Conservation (phyloP, 2,797 vertebrate species). For the Labeo calbasu region DNA sequence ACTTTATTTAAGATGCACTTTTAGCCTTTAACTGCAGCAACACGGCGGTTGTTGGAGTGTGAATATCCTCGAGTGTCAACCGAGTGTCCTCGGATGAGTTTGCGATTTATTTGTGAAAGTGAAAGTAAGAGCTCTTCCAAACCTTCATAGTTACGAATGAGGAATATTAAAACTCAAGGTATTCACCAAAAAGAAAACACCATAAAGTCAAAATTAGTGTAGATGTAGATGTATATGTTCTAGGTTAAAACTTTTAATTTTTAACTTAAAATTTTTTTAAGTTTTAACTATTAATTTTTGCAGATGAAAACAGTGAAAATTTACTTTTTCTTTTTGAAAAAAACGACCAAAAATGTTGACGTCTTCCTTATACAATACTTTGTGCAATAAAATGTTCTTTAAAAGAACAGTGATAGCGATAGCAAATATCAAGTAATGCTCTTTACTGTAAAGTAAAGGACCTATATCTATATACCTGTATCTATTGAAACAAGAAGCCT, state of each 20-base stretch:
- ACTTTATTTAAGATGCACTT: rapidly evolving
- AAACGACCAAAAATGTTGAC: neutral
- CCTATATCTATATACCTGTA: too few relatives aligned
- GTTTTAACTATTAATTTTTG: too few relatives aligned
- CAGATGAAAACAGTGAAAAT: neutral
- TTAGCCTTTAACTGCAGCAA: neutral
- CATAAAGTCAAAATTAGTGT: neutral
- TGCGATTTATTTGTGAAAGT: slow-evolving; percentile 46
- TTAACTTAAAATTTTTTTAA: too few relatives aligned
- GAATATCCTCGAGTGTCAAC: neutral
- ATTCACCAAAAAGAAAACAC: neutral
- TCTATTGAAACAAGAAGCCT: neutral
- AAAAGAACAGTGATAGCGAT: too few relatives aligned
- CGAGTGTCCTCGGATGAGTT: slow-evolving; percentile 38
- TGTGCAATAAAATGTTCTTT: neutral
- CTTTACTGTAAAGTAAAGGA: neutral
- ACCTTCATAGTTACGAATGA: neutral
- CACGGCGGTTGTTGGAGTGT: too few relatives aligned
- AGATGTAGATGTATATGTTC: neutral
- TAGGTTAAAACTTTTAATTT: neutral
- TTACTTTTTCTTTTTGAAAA: neutral
- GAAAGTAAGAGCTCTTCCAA: slow-evolving; percentile 67
- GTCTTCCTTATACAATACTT: neutral
- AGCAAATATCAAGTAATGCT: neutral
- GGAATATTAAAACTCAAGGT: neutral